Evolutionary conservation across 2,113 vertebrate genomes (phyloP), one percentile per base, ranked within the genome.

Genomic region (Stigmatopora nigra): DNA sequence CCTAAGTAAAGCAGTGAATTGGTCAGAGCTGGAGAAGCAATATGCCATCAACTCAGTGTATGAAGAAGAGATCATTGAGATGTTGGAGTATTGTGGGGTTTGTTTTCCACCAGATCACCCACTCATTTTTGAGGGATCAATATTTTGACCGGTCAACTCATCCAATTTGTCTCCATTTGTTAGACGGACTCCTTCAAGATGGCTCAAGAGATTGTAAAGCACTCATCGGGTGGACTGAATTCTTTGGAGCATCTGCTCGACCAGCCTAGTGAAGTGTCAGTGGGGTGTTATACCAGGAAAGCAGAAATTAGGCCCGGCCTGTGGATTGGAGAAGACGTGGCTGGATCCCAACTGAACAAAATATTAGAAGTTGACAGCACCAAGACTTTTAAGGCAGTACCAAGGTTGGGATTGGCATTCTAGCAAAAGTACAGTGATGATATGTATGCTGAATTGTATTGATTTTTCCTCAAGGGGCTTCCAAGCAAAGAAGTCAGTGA

Each of bases 61-160:
- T 80, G 95, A 97, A 84, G 92, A 97, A 79, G 97, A 99, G 87
- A 96, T 99, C 73, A 91, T 92, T 75, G 90, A 93, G 59, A 89
- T 99, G 89, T 86, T 98, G 82, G 94, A 98, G 77, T 98, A 99
- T 80, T 97, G 95, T 81, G 97, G 96, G 88, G 97, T 98, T 91
- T 78, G 93, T 91, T 15, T 60, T 19, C 19, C 11, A 11, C 36
- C 16, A 20, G 46, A 22, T 22, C 25, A 58, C 10, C 25, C 31
- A 35, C 35, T 3, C 20, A 47, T 2, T 20, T 19, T 61, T 13
- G n/a, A 17, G 5, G 2, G 9, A 46, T 25, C 13, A 19, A 46
- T 63, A 31, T 63, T 16, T 31, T 7, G 15, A 31, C 14, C 16
- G 15, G 15, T 35, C 31, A 63, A 58, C n/a, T 57, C 10, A 58